Conservation (phyloP, 2,113 vertebrate species). For the Indicator indicator region DNA sequence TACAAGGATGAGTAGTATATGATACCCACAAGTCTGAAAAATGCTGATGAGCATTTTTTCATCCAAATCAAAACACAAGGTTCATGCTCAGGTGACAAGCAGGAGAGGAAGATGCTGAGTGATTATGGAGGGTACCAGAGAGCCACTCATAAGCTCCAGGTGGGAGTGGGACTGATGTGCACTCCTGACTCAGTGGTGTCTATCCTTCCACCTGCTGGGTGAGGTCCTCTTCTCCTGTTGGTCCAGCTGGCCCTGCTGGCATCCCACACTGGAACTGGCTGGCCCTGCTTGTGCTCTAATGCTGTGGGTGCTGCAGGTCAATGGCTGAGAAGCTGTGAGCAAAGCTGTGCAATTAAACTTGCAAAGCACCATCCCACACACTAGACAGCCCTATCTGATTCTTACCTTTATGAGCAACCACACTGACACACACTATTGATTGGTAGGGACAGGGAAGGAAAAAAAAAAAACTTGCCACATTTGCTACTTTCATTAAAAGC, state of each 20-base stretch:
- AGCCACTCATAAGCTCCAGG: not conserved
- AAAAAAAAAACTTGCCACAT: not conserved
- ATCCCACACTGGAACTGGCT: not conserved
- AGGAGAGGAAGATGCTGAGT: not conserved
- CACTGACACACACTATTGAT: not conserved
- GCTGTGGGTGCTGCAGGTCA: not conserved
- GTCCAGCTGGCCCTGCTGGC: not conserved
- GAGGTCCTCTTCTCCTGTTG: not conserved
- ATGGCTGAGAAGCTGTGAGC: not conserved
- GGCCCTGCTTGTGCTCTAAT: not conserved
- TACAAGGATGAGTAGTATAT: not conserved
- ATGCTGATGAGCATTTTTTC: conserved; percentile 32
- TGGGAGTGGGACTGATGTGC: not conserved
- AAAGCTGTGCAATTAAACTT: conserved; percentile 40
- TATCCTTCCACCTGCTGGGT: not conserved
- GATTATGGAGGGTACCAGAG: not conserved
- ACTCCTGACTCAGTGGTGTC: not conserved
- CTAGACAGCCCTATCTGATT: conserved; percentile 4
- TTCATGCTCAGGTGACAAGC: conserved; percentile 23
- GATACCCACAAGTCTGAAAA: conserved; percentile 30
- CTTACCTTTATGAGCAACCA: not conserved
- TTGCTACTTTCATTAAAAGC: not conserved
- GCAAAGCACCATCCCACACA: conserved; percentile 52
- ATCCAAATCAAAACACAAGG: not conserved
- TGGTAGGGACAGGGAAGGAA: not conserved